Percentiles rank a stretch among this genome's conserved stretches.
Conservation (phyloP, 2,888 invertebrate genomes). For the Sussaba pulchella region DNA sequence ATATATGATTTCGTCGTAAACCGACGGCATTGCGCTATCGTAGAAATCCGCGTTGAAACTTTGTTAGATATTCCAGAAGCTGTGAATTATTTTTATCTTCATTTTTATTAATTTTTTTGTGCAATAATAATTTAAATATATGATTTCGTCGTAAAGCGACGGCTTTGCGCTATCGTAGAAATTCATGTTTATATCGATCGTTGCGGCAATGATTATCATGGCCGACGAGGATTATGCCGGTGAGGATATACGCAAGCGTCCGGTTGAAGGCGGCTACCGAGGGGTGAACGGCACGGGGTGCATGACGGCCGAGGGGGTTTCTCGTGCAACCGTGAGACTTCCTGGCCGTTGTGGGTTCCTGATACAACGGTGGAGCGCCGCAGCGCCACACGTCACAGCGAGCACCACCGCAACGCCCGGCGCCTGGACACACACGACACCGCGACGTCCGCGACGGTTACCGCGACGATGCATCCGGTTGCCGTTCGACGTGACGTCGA, state of each 20-base stretch:
- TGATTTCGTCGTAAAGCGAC: no score
- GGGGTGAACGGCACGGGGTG: not conserved
- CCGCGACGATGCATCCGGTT: constrained; percentile 73
- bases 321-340: constrained; percentile 18
- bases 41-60: constrained; percentile 31
- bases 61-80: constrained; percentile 22
- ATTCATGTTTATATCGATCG: not conserved
- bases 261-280: not conserved
- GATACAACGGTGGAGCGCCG: constrained; percentile 80
- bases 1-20: not conserved
- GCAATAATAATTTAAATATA: not conserved
- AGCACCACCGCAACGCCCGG: constrained; percentile 81
- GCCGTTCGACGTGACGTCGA: constrained; percentile 46
- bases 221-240: no score
- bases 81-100: no score
- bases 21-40: not conserved
- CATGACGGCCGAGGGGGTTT: constrained; percentile 20
- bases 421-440: constrained; percentile 76
- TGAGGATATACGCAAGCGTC: not conserved
- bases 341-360: constrained; percentile 73
- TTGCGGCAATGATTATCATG: not conserved
- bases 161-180: not conserved
- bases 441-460: constrained; percentile 62
- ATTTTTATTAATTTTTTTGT: not conserved
- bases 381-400: constrained; percentile 83